A percentile compares a stretch with the other conserved stretches of the same genome.
Conservation (phyloP, 2,113 vertebrate genomes). For the Shinisaurus crocodilurus region DNA sequence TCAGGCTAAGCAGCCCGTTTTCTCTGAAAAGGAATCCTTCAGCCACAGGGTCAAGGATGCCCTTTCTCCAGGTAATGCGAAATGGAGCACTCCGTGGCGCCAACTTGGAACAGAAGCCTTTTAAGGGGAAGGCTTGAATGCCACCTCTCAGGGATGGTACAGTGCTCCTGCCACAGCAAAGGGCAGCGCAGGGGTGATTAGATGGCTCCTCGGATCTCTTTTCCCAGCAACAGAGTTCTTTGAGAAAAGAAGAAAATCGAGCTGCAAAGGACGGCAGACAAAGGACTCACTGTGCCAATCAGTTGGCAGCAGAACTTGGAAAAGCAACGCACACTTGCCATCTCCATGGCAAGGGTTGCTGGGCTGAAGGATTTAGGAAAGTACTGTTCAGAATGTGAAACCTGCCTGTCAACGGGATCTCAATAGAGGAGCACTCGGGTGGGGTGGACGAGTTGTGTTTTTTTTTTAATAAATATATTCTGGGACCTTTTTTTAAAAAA, state of each 20-base stretch:
- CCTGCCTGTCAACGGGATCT: not conserved
- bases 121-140: not conserved
- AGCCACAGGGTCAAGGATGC: not conserved
- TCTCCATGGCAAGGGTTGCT: constrained; percentile 1
- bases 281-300: not conserved
- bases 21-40: not conserved
- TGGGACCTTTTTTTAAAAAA: not conserved
- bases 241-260: not conserved
- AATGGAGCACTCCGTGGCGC: not conserved
- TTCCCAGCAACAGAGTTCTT: not conserved
- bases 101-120: not conserved
- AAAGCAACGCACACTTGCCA: not conserved
- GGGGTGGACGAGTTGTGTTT: not conserved
- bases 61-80: not conserved
- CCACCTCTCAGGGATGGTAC: too few species aligned
- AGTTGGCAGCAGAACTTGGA: not conserved
- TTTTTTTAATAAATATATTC: not conserved
- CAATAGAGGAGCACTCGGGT: too few species aligned
- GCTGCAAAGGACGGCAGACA: not conserved
- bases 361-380: not conserved
- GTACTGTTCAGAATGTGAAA: not conserved
- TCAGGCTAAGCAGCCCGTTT: not conserved
- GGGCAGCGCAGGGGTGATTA: not conserved
- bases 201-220: not conserved
- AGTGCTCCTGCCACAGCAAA: not conserved